These are phyloP conservation scores for Sipha maydis DNA, from an alignment of 2,888 invertebrate genomes.

Conservation along the genomic window DNA sequence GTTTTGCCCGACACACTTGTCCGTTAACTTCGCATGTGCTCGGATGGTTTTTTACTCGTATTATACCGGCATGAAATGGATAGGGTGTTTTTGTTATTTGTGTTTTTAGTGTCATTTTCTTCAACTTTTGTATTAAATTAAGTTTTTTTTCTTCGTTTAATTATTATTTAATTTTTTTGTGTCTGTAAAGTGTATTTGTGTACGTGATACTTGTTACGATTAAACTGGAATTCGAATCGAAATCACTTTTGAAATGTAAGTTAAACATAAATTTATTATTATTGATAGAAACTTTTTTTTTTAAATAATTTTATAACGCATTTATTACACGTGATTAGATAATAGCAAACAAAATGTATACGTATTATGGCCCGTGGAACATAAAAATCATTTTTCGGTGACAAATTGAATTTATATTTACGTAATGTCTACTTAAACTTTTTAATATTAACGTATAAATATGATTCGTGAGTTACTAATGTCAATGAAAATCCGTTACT, in stretches of 20 bases:
- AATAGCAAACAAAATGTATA: too few relatives aligned
- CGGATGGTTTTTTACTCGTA: slow-evolving; percentile 38
- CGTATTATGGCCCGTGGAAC: too few relatives aligned
- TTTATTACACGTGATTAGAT: too few relatives aligned
- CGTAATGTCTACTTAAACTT: too few relatives aligned
- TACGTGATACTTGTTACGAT: neutral
- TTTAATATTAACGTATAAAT: too few relatives aligned
- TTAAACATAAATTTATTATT: neutral
- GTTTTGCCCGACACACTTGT: slow-evolving; percentile 53
- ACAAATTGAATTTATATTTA: too few relatives aligned
- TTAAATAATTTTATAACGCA: too few relatives aligned
- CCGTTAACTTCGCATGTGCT: slow-evolving; percentile 54
- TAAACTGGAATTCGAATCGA: neutral
- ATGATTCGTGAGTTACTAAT: too few relatives aligned
- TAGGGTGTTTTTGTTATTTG: neutral
- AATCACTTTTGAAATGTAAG: slow-evolving; percentile 27
- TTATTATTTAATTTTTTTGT: neutral
- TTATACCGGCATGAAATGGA: neutral
- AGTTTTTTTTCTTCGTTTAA: neutral
- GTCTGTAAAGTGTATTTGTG: slow-evolving; percentile 13
- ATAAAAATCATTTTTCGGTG: too few relatives aligned
- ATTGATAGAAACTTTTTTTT: neutral
- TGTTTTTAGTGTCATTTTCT: neutral
- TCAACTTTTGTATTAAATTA: neutral
- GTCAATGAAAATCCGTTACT: too few relatives aligned